Base-by-base conservation (phyloP, 2,113 vertebrate genomes). In the Macquaria australasica region DNA sequence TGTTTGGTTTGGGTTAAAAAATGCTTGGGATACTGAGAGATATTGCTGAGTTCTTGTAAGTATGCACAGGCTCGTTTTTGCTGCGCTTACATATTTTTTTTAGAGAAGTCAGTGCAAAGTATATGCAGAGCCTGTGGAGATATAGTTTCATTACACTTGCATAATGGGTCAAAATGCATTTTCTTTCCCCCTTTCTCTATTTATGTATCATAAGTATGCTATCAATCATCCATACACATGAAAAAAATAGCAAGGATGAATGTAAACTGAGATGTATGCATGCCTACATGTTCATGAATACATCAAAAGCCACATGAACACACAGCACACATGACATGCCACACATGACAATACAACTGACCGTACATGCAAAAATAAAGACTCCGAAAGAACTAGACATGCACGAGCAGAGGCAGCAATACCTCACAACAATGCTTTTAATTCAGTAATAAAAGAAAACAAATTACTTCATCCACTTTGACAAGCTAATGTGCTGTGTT, bases 401-500 rank as follows among this genome's bases (percentile, higher is more conserved):
- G 37, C 43, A 25, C 64, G 4, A 69, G 60, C 37, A 48, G 37
- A 55, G 23, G 31, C 56, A 34, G 48, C 67, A 23, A 28, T 45
- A 66, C 62, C 59, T 72, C 60, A 66, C 71, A 60, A 39, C 80
- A 28, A 77, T 9, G 60, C 60, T 84, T 89, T 86, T 79, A 83
- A 84, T 90, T 91, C 90, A 59, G 73, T 86, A 86, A 93, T 82
- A 82, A 87, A 91, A 81, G 68, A 73, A 93, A 94, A 89, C 80
- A 89, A 92, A 93, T 91, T 37, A 89, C 84, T 73, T 87, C 75
- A 89, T 90, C 81, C 77, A 81, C 78, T 89, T 66, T 88, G 88
- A 92, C 89, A 90, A 89, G 81, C 84, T 90, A 88, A 93, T 93
- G 88, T 73, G 90, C 87, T 81, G 71, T 90, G 84, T 83, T 93